Base-by-base conservation (phyloP, 2,888 invertebrate species). In the Oscheius sp. region DNA sequence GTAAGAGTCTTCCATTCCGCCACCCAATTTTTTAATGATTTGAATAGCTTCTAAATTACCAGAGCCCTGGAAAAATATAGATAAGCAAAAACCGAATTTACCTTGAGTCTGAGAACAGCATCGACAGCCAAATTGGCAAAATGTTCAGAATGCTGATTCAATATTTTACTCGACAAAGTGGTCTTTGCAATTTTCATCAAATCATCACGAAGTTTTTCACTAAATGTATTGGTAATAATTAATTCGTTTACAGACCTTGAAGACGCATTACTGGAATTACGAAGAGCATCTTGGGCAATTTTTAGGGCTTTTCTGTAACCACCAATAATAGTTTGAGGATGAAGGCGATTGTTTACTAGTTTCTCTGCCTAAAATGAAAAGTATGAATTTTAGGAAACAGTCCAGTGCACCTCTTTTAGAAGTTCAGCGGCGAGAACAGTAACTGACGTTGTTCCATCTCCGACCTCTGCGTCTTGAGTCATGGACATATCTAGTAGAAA, bases 401-500 rank as follows among this genome's bases (percentile, higher is more conserved):
- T 21, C 7, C 5, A 16, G 7, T 7, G 16, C n/a, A 69, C 69
- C 59, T 97, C 96, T 88, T 90, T 82, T 3, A 99, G 91, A 66
- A 99, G 90, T 90, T 99, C 98, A 68, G 96, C 93, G 82, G 98
- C 98, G 91, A 93, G 90, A 53, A 96, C 98, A 69, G 97, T 95
- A 0, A 99, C 99, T 0, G 98, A 98, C 52, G 99, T 99, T n/a
- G 99, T 99, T 16, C 99, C 99, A 92, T 99, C 99, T 56, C 99
- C 99, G 74, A 99, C 98, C 92, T 99, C 99, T 89, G 96, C 96
- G 91, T 99, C 99, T 89, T 99, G 99, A 2, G 96, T 96, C 90
- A 94, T 94, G 16, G 98, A 94, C 93, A 99, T 97, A 84, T 99
- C 96, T 91, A 80, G 23, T 87, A 75, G 75, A 49, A 29, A 49